Evolutionary conservation across 2,888 invertebrate genomes (phyloP).

Genomic region (Nebria brevicollis): DNA sequence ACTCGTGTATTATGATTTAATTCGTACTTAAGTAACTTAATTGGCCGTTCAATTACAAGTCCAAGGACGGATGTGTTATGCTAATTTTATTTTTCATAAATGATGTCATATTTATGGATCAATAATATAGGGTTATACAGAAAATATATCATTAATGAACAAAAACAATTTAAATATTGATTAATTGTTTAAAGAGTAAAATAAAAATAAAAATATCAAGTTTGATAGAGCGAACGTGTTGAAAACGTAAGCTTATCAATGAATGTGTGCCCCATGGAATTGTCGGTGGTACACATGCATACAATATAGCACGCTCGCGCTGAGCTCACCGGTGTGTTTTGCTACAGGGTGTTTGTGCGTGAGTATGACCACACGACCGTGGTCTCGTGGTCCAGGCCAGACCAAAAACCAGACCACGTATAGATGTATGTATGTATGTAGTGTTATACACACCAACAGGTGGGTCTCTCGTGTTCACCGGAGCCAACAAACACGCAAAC

Average conservation of each 20-base stretch:
- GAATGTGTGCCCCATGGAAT: no score
- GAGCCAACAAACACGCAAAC: conserved; percentile 5
- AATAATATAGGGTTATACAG: no score
- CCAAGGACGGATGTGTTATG: neutral
- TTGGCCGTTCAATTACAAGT: neutral
- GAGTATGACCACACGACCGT: neutral
- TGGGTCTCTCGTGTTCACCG: neutral
- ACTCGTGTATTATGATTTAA: neutral
- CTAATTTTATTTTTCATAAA: neutral
- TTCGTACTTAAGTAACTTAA: neutral
- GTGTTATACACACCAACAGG: neutral
- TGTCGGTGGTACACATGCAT: no score
- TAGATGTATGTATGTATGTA: neutral
- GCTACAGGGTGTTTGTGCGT: neutral
- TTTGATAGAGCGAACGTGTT: no score
- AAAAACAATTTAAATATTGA: no score
- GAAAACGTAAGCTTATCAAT: no score
- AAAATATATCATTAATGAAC: no score
- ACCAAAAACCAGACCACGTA: neutral
- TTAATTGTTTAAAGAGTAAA: no score
- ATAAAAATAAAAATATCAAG: no score
- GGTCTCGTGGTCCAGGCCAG: neutral
- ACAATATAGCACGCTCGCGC: neutral
- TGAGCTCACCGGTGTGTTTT: neutral
- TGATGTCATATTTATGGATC: neutral